phyloP scores from a whole-genome alignment of 2,113 vertebrate genomes.

The Sinocyclocheilus anophthalmus region DNA sequence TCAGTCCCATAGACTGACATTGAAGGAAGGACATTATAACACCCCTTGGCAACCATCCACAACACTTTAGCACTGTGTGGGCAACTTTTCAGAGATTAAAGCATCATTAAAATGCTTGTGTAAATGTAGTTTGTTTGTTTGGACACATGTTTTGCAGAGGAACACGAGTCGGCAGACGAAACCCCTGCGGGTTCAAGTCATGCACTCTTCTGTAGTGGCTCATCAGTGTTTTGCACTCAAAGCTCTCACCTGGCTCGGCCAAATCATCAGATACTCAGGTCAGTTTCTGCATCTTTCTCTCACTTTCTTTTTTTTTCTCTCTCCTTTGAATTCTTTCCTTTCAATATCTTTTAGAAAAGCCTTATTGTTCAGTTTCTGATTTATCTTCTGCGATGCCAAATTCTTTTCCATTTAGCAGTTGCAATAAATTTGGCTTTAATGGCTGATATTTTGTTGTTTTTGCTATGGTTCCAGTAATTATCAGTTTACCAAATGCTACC shows the following conservation, averaged over 20 bases:
- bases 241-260: conserved; percentile 89
- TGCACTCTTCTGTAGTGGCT: conserved; percentile 96
- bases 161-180: conserved; percentile 97
- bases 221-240: conserved; percentile 97
- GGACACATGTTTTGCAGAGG: conserved; percentile 75
- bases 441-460: background rate
- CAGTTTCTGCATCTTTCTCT: conserved; percentile 16
- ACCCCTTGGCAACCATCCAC: background rate
- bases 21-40: background rate
- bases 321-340: background rate
- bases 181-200: conserved; percentile 94
- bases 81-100: background rate
- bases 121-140: conserved; percentile 19
- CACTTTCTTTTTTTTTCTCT: background rate
- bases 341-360: background rate
- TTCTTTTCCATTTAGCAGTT: background rate
- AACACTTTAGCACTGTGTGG: background rate
- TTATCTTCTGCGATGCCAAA: background rate
- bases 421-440: background rate
- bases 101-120: background rate
- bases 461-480: background rate
- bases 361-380: background rate
- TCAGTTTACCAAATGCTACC: background rate
- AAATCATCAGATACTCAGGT: conserved; percentile 94
- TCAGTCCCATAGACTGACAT: background rate